Evolutionary conservation across 1,140 invertebrate genomes (phyloP), one percentile per base, ranked within the genome.

Genomic region (Atta cephalotes): DNA sequence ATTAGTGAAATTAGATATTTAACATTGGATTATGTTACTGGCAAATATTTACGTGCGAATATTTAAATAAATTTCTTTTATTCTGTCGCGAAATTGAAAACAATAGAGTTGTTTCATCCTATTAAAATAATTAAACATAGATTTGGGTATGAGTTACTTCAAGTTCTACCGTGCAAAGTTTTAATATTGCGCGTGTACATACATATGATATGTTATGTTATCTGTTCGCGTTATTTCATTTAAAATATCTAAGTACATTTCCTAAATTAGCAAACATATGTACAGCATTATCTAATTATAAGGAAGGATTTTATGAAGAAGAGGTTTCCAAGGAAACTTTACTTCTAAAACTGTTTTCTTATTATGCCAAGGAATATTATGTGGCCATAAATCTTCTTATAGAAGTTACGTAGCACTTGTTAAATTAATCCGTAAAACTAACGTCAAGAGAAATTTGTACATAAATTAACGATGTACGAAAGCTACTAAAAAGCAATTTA

Each of bases 351-450:
- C 80, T 82, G 82, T 53, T 88, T 86, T 62, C 39, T 85, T 88
- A 70, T 63, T 25, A 58, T 79, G 79, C 68, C 79, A 51, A 51
- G 71, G 76, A 89, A 89, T 89, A 89, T 89, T 87, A 84, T 86
- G 58, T 72, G 85, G 25, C 79, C 79, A 77, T 90, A 90, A 89
- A 87, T 89, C 72, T 88, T 31, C 60, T 60, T 65, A 77, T 39
- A 76, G 66, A 49, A 65, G 76, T 70, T 78, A 66, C 58, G 82
- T 31, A n/a, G 21, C 60, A 66, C 63, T 63, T 70, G 74, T 89
- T 76, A 71, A 89, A 81, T 89, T 89, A 84, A 89, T 90, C 74
- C 72, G 53, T 45, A 74, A 87, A 90, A 84, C 85, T 62, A 86
- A 72, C 80, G 76, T 89, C 77, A 84, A 70, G 62, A 89, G 77